Conservation (phyloP, 2,888 invertebrate species). For the Scaptodrosophila latifasciaeformis region DNA sequence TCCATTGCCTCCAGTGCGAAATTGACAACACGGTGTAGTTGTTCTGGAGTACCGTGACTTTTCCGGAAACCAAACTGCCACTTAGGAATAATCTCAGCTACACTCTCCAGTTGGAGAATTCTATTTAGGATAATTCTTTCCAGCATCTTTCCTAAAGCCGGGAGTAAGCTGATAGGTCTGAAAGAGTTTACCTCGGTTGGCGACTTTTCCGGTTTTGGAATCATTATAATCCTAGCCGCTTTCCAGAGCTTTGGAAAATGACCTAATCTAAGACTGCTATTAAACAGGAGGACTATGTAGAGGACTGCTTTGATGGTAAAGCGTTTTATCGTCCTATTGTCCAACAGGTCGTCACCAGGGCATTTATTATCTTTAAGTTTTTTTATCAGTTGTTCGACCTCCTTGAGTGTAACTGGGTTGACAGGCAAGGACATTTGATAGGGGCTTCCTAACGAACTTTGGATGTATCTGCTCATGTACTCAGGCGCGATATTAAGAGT, state of each 20-base stretch:
- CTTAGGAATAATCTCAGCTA: neutral
- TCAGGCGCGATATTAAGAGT: too few species aligned
- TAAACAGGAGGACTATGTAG: conserved; percentile 8
- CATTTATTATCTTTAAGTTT: conserved; percentile 10
- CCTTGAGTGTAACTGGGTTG: conserved; percentile 8
- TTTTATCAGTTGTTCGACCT: conserved; percentile 3
- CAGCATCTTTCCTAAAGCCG: neutral
- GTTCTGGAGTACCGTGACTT: conserved; percentile 8
- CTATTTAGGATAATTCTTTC: conserved; percentile 6
- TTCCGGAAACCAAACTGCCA: conserved; percentile 8
- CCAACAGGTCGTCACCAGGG: conserved; percentile 3
- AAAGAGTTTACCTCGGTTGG: neutral
- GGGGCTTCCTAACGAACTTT: too few species aligned
- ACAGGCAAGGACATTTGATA: conserved; percentile 11
- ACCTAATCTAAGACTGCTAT: conserved; percentile 7
- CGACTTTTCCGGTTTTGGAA: conserved; percentile 10
- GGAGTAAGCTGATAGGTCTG: neutral
- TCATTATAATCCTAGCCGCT: conserved; percentile 7
- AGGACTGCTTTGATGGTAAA: conserved; percentile 8
- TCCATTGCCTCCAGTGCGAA: neutral
- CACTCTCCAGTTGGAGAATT: neutral
- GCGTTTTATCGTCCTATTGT: conserved; percentile 13
- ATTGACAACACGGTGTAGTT: neutral
- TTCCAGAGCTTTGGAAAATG: conserved; percentile 17
- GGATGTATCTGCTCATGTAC: too few species aligned